Evolutionary conservation across 2,797 vertebrate species (phyloP).

Genomic region (Setipinna tenuifilis): DNA sequence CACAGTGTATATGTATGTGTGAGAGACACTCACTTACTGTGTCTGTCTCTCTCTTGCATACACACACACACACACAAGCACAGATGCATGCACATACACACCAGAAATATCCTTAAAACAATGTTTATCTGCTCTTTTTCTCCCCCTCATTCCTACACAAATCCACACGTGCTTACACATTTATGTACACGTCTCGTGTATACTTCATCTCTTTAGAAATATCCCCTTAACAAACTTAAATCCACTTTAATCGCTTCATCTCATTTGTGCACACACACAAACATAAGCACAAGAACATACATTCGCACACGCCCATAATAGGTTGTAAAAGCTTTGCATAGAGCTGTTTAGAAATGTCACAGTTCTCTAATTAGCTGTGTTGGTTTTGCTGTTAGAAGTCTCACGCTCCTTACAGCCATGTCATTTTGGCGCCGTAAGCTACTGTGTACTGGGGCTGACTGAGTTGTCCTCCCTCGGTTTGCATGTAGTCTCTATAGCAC

Average conservation of each 20-base stretch:
- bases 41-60: not conserved
- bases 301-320: not conserved
- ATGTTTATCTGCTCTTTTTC: not conserved
- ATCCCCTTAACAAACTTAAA: no score
- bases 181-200: no score
- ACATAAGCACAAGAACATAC: not conserved
- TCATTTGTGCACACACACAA: no score
- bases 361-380: not conserved
- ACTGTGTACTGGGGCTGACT: no score
- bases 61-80: not conserved
- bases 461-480: not conserved
- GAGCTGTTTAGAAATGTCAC: not conserved
- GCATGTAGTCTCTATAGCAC: not conserved
- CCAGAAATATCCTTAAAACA: not conserved
- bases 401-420: not conserved
- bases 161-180: no score
- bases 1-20: no score
- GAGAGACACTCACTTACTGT: no score
- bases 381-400: not conserved
- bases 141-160: no score
- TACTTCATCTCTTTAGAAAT: no score
- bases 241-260: no score
- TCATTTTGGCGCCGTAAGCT: not conserved
- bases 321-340: not conserved
- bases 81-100: not conserved